Conservation (phyloP, 2,113 vertebrate species). For the Struthidea cinerea region DNA sequence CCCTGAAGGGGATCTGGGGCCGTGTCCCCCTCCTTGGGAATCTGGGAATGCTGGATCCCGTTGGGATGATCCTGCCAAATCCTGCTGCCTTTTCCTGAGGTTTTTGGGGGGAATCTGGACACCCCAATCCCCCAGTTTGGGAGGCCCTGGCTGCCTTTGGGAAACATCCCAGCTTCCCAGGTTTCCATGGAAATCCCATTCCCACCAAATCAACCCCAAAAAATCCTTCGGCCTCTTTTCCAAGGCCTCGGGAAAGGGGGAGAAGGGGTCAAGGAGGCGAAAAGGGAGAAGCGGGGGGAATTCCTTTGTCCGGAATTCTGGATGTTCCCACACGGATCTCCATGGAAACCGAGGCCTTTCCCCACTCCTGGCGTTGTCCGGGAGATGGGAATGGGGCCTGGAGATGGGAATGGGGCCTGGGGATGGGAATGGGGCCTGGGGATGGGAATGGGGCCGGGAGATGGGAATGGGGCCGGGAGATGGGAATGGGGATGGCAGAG, state of each 20-base stretch:
- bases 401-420: constrained; percentile 17
- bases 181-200: neutral
- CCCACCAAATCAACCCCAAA: neutral
- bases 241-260: neutral
- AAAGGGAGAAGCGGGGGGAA: neutral
- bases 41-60: neutral
- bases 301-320: constrained; percentile 69
- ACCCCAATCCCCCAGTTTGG: neutral
- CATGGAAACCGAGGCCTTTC: constrained; percentile 65
- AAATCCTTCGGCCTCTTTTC: neutral
- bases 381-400: constrained; percentile 64
- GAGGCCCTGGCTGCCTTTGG: neutral
- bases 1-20: neutral
- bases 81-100: neutral
- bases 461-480: too few species aligned
- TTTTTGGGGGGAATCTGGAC: neutral
- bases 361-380: constrained; percentile 35
- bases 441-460: neutral
- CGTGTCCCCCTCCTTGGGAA: neutral
- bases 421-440: too few species aligned
- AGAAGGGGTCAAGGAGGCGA: neutral
- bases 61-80: neutral
- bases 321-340: constrained; percentile 69
- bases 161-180: neutral
- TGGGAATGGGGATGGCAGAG: too few species aligned